These are phyloP conservation scores for Cerastis leucographa DNA, from an alignment of 2,888 invertebrate species.

Conservation along the genomic window DNA sequence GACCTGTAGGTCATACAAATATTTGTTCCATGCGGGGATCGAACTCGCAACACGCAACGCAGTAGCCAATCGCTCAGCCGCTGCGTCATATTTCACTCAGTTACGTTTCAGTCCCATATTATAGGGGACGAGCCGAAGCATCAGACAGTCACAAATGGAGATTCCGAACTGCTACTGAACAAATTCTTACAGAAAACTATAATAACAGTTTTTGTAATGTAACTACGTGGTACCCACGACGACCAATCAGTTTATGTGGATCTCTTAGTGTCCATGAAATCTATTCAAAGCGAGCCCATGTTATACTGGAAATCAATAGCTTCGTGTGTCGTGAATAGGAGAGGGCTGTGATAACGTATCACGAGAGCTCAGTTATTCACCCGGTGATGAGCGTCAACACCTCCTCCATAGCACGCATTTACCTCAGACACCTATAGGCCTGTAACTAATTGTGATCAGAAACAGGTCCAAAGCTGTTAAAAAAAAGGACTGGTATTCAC, in stretches of 20 bases:
- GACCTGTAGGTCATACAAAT: constrained; percentile 43
- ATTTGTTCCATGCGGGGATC: no score
- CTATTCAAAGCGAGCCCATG: no score
- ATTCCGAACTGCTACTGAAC: background rate
- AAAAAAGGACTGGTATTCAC: background rate
- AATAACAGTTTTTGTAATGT: no score
- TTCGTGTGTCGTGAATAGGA: no score
- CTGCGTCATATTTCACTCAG: background rate
- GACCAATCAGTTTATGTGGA: no score
- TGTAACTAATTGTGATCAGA: background rate
- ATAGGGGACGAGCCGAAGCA: background rate
- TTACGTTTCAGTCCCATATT: background rate
- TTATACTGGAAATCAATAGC: no score
- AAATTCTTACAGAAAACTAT: no score
- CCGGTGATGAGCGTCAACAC: background rate
- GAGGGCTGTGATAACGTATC: background rate
- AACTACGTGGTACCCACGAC: no score
- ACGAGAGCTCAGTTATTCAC: background rate
- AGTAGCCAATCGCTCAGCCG: no score
- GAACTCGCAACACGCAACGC: no score
- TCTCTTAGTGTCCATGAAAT: no score
- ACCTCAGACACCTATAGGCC: background rate
- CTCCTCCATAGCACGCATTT: background rate
- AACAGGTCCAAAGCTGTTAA: background rate
- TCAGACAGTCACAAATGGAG: background rate